These are phyloP conservation scores for Odontamblyopus lacepedii DNA, from an alignment of 2,797 vertebrate genomes.

Conservation along the genomic window DNA sequence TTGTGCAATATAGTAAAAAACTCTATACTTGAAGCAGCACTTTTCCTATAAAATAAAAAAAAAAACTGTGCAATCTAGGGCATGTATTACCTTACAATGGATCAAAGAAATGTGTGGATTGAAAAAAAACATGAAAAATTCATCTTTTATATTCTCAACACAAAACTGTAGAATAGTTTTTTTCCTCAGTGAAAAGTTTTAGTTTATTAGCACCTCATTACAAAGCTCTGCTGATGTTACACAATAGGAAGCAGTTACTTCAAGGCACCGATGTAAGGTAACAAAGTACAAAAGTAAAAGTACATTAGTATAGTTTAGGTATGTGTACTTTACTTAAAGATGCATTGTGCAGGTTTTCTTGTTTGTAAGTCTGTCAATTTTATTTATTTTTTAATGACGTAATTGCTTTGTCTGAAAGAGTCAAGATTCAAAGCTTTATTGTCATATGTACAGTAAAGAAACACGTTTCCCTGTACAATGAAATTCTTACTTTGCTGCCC, in stretches of 20 bases:
- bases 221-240: constrained; percentile 1
- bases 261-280: background rate
- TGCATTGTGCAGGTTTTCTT: too few relatives aligned
- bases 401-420: too few relatives aligned
- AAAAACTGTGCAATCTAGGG: background rate
- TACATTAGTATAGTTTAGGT: too few relatives aligned
- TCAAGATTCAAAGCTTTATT: too few relatives aligned
- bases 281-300: too few relatives aligned
- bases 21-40: background rate
- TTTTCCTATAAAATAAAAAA: background rate
- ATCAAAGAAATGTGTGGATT: background rate
- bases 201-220: constrained; percentile 5
- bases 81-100: background rate
- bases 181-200: background rate
- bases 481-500: too few relatives aligned
- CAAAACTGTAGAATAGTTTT: background rate
- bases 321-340: too few relatives aligned
- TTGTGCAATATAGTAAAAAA: background rate
- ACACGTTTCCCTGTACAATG: too few relatives aligned
- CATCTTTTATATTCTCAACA: background rate
- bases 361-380: too few relatives aligned
- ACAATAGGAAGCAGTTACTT: background rate
- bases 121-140: background rate
- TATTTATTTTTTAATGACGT: too few relatives aligned
- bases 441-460: too few relatives aligned